Conservation (phyloP, 2,113 vertebrate species). For the Callorhinus ursinus region DNA sequence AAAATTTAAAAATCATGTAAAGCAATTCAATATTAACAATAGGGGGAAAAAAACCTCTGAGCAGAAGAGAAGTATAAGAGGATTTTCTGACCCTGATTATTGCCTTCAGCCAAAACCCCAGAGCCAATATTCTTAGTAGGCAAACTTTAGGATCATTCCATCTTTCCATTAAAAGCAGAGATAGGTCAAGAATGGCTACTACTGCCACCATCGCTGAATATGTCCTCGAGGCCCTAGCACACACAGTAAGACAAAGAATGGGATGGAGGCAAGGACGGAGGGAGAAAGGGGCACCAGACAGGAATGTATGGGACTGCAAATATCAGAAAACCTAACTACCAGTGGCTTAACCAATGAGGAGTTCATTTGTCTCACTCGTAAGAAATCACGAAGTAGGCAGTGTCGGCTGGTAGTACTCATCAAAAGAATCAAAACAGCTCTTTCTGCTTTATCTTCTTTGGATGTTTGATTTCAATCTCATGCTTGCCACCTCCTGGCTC, state of each 20-base stretch:
- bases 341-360: neutral
- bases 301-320: neutral
- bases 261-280: neutral
- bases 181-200: neutral
- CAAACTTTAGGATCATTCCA: neutral
- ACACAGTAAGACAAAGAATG: neutral
- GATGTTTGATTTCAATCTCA: neutral
- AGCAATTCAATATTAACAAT: neutral
- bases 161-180: neutral
- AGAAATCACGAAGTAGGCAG: neutral
- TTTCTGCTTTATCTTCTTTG: neutral
- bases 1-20: neutral
- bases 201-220: neutral
- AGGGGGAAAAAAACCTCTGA: neutral
- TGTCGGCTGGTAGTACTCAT: neutral
- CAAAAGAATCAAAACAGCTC: neutral
- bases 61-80: neutral
- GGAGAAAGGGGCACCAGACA: neutral
- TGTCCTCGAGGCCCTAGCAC: neutral
- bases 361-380: neutral
- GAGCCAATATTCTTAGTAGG: neutral
- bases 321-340: neutral
- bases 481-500: neutral
- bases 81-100: constrained; percentile 10
- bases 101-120: neutral